phyloP scores from a whole-genome alignment of 1,140 invertebrate species.

The Cotesia vestalis region DNA sequence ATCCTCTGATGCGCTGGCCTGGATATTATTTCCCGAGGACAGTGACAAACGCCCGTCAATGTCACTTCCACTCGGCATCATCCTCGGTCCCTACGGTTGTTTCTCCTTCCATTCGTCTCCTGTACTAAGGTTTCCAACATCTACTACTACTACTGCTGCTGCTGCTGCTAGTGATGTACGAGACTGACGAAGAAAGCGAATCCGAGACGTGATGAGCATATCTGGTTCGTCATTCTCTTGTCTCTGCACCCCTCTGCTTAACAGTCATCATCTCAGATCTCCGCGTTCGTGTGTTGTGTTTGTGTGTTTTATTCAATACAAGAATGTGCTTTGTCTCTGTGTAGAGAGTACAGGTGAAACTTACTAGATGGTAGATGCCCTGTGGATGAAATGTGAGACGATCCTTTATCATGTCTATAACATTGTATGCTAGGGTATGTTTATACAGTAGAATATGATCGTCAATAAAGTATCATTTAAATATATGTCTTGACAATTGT shows the following conservation, averaged over 20 bases:
- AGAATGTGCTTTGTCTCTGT: neutral
- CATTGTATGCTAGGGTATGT: neutral
- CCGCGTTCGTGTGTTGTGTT: no score
- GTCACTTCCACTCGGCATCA: conserved; percentile 54
- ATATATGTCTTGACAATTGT: conserved; percentile 1
- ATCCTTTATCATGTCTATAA: conserved; percentile 4
- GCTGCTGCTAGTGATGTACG: neutral
- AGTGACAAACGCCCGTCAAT: conserved; percentile 65
- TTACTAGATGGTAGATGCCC: neutral
- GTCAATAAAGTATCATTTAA: conserved; percentile 22
- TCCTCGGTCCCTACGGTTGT: conserved; percentile 37
- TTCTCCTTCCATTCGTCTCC: conserved; percentile 29
- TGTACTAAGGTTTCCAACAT: conserved; percentile 12
- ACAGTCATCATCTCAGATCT: conserved; percentile 33
- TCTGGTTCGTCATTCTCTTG: conserved; percentile 50
- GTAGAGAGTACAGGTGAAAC: neutral
- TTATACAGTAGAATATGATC: neutral
- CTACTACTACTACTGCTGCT: no score
- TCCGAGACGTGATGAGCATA: conserved; percentile 57
- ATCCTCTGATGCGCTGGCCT: conserved; percentile 40
- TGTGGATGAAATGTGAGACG: conserved; percentile 11
- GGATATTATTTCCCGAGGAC: conserved; percentile 65
- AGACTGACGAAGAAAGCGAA: conserved; percentile 42
- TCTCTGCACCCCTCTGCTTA: conserved; percentile 35
- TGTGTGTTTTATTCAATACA: no score